phyloP scores from a whole-genome alignment of 2,113 vertebrate species.

The Accipiter cooperii region DNA sequence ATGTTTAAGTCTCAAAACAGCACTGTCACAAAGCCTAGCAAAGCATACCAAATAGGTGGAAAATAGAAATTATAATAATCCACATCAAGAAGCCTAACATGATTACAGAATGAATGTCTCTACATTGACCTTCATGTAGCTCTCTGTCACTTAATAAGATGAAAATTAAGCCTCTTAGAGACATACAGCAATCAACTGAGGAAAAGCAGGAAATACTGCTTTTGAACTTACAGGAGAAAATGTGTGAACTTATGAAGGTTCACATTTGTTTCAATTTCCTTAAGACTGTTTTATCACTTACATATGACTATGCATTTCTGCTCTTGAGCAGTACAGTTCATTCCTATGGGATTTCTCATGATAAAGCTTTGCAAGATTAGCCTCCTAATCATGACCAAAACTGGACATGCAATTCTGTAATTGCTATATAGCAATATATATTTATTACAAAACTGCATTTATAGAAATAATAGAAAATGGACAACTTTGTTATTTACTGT shows the following conservation, averaged over 20 bases:
- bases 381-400: neutral
- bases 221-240: neutral
- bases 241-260: neutral
- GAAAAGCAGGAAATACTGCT: neutral
- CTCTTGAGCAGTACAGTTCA: neutral
- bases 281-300: neutral
- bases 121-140: neutral
- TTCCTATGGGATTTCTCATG: neutral
- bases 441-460: neutral
- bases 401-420: neutral
- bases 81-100: neutral
- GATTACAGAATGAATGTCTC: neutral
- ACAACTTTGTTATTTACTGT: neutral
- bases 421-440: neutral
- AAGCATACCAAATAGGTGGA: neutral
- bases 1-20: neutral
- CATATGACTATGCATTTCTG: neutral
- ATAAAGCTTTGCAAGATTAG: neutral
- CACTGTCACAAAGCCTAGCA: neutral
- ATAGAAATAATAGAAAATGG: neutral
- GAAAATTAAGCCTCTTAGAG: conserved; percentile 21
- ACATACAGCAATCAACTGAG: neutral
- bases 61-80: neutral
- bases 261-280: neutral
- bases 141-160: neutral